Conservation (phyloP, 2,113 vertebrate genomes). For the Lamprologus callipterus region DNA sequence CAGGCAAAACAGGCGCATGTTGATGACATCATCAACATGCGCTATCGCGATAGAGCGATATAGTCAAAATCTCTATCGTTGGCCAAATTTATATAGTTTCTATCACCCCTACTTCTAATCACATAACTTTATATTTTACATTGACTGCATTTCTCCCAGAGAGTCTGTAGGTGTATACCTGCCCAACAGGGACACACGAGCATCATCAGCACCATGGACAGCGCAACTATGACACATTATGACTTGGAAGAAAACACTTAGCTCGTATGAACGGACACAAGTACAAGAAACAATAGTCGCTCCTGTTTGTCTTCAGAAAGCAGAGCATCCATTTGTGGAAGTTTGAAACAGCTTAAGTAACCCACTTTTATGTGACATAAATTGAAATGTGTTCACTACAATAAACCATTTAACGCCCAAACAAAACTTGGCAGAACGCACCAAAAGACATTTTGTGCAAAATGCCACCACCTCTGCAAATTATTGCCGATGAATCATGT, state of each 20-base stretch:
- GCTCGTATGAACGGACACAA: background rate
- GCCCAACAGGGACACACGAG: background rate
- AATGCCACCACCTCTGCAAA: background rate
- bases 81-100: no score
- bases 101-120: background rate
- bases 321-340: background rate
- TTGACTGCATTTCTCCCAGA: background rate
- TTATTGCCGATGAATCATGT: background rate
- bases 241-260: background rate
- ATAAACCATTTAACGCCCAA: background rate
- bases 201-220: background rate
- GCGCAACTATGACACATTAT: background rate
- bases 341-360: background rate
- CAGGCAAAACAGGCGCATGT: no score
- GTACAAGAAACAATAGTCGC: background rate
- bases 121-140: background rate
- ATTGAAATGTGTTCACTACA: background rate
- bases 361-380: background rate
- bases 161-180: background rate
- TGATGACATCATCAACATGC: no score
- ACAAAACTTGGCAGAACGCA: background rate
- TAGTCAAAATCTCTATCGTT: no score
- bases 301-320: background rate
- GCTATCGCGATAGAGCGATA: fast-evolving
- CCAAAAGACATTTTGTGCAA: background rate